These are phyloP conservation scores for Rhysida immarginata DNA, from an alignment of 1,140 invertebrate genomes.

Conservation along the genomic window DNA sequence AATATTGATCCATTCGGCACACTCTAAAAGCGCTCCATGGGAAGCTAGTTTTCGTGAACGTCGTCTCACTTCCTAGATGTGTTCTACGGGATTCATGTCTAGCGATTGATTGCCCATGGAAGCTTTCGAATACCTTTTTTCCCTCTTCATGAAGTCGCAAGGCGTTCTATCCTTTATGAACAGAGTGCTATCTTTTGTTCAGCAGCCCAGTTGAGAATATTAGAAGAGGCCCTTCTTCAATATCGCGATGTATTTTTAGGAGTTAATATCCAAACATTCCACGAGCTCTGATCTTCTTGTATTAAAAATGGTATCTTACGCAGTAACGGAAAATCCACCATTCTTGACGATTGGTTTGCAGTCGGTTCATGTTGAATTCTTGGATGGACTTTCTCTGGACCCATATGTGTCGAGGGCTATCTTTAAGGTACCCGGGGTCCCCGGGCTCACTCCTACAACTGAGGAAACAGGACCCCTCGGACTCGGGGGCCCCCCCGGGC, in stretches of 20 bases:
- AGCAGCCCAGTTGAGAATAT: background rate
- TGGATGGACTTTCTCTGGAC: background rate
- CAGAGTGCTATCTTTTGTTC: background rate
- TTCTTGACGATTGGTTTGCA: background rate
- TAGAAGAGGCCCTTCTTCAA: background rate
- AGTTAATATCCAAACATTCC: background rate
- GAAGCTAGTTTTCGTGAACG: background rate
- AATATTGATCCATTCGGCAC: no score
- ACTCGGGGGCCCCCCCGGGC: no score
- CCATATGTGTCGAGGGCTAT: no score
- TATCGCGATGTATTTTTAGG: background rate
- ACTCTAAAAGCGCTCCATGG: background rate
- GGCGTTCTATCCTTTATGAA: background rate
- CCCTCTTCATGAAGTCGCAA: background rate
- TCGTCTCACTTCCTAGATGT: background rate
- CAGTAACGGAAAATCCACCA: background rate
- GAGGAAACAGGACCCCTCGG: no score
- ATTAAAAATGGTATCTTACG: background rate
- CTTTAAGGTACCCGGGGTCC: no score
- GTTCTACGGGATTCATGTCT: background rate
- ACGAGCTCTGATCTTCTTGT: background rate
- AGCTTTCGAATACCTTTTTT: background rate
- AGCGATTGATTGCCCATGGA: background rate
- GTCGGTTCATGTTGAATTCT: background rate
- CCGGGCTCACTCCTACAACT: no score